Evolutionary conservation across 1,140 invertebrate species (phyloP).

Genomic region (Drosophila repletoides): DNA sequence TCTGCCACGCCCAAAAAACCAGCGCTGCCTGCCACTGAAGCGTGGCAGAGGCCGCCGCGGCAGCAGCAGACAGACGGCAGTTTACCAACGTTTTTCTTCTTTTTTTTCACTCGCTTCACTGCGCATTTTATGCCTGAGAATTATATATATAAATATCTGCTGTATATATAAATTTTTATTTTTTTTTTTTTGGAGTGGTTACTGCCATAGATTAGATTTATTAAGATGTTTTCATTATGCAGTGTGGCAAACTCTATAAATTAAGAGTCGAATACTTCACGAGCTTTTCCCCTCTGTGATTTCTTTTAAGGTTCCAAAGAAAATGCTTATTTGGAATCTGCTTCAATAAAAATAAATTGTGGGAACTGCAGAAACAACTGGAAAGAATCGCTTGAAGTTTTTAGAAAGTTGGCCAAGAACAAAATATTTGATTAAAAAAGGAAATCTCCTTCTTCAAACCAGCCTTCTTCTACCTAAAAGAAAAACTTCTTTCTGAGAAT

Average conservation of each 20-base stretch:
- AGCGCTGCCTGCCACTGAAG: slow-evolving; percentile 70
- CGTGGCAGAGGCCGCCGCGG: slow-evolving; percentile 44
- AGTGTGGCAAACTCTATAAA: background rate
- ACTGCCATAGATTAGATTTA: slow-evolving; percentile 52
- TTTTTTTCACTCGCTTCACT: slow-evolving; percentile 55
- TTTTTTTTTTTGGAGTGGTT: slow-evolving; percentile 28
- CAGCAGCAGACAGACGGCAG: background rate
- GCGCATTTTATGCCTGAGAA: slow-evolving; percentile 67
- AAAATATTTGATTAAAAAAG: too few species aligned
- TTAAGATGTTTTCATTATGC: slow-evolving; percentile 44
- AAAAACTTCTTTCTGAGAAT: too few species aligned
- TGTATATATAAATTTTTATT: background rate
- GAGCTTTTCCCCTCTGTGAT: background rate
- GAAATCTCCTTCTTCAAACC: too few species aligned
- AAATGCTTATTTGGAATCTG: too few species aligned
- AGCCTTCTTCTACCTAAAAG: too few species aligned
- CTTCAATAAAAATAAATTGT: too few species aligned
- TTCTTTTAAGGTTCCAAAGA: background rate
- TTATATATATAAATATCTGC: slow-evolving; percentile 28
- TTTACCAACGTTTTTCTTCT: slow-evolving; percentile 25
- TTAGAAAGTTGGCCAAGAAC: too few species aligned
- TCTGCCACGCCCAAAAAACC: slow-evolving; percentile 65
- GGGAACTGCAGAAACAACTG: background rate
- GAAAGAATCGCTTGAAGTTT: too few species aligned
- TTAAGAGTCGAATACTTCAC: background rate